A percentile compares a stretch with the other conserved stretches of the same genome.
These are phyloP conservation scores for Drosophila merina DNA, from an alignment of 2,888 invertebrate species.

Conservation along the genomic window DNA sequence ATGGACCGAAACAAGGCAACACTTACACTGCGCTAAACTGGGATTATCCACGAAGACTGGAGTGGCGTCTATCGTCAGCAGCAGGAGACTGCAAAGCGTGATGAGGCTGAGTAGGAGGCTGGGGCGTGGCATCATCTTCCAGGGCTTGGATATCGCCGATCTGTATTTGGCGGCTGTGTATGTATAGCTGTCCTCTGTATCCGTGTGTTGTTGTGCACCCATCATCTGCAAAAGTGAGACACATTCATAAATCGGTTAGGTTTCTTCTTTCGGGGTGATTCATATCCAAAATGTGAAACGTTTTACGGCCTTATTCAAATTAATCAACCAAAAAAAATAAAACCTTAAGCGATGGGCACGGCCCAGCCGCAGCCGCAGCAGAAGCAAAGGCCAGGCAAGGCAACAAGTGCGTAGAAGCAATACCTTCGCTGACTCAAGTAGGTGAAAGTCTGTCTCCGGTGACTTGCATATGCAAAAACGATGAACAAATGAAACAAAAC, in stretches of 20 bases:
- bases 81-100: conserved; percentile 63
- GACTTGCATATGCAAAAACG: conserved; percentile 57
- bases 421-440: conserved; percentile 64
- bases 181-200: conserved; percentile 31
- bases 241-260: background rate
- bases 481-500: conserved; percentile 20
- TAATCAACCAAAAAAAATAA: conserved; percentile 48
- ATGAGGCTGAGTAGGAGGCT: conserved; percentile 38
- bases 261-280: conserved; percentile 48
- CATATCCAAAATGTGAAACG: conserved; percentile 65
- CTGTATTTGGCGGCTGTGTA: conserved; percentile 41
- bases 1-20: background rate
- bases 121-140: conserved; percentile 42
- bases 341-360: conserved; percentile 53
- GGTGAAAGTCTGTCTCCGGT: conserved; percentile 75
- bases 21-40: conserved; percentile 84
- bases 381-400: conserved; percentile 20
- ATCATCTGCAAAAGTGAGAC: conserved; percentile 76
- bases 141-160: conserved; percentile 26
- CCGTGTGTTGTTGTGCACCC: conserved; percentile 66
- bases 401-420: conserved; percentile 73
- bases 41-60: conserved; percentile 84
- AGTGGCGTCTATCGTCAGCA: conserved; percentile 73
- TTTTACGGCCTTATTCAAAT: conserved; percentile 57
- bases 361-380: conserved; percentile 39